phyloP scores from a whole-genome alignment of 2,113 vertebrate genomes.

The Gadus chalcogrammus region DNA sequence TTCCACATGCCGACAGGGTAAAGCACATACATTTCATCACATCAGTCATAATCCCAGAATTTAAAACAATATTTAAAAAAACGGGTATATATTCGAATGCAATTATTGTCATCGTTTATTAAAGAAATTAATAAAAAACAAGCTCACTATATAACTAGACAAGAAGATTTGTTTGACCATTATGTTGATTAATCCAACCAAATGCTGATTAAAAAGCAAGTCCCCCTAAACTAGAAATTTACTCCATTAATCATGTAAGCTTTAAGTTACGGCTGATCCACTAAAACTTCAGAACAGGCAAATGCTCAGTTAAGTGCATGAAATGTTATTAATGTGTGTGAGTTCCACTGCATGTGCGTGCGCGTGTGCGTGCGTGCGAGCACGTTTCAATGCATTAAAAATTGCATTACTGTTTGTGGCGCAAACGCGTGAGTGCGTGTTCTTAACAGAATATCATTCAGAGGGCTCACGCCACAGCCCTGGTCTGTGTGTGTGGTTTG shows the following conservation, averaged over 20 bases:
- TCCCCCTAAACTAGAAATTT: constrained; percentile 61
- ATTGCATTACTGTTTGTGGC: constrained; percentile 38
- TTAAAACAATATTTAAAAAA: constrained; percentile 11
- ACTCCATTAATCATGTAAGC: constrained; percentile 62
- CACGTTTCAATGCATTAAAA: not conserved
- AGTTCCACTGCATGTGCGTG: too few species aligned
- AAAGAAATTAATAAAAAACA: constrained; percentile 15
- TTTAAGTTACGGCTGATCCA: constrained; percentile 59
- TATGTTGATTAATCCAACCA: constrained; percentile 79
- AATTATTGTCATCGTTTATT: constrained; percentile 35
- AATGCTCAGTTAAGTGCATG: constrained; percentile 27
- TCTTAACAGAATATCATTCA: constrained; percentile 57
- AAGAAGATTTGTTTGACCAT: constrained; percentile 75
- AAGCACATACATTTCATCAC: too few species aligned
- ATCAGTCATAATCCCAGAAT: too few species aligned
- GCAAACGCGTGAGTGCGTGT: constrained; percentile 50
- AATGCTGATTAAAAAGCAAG: constrained; percentile 78
- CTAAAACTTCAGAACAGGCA: constrained; percentile 48
- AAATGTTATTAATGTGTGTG: not conserved
- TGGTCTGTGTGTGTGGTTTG: constrained; percentile 49
- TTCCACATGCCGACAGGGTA: too few species aligned
- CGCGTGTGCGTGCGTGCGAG: not conserved
- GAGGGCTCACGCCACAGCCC: constrained; percentile 59
- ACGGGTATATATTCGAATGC: constrained; percentile 12
- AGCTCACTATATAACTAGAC: constrained; percentile 65